Conservation (phyloP, 2,888 invertebrate species). For the Apocheima hispidaria region DNA sequence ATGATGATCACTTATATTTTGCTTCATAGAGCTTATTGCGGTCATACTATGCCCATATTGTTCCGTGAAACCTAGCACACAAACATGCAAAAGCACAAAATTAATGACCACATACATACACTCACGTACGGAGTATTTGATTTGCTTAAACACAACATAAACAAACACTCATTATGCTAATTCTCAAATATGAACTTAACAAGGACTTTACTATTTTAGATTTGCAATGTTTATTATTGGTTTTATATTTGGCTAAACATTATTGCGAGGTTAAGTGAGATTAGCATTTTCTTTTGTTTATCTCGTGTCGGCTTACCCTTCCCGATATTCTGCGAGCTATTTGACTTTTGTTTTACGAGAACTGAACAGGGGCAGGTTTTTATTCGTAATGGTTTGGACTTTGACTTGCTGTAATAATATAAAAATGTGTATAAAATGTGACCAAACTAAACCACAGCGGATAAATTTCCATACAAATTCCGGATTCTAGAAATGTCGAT, state of each 20-base stretch:
- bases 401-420: too few species aligned
- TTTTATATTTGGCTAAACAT: neutral
- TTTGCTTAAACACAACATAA: conserved; percentile 35
- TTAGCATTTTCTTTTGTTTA: too few species aligned
- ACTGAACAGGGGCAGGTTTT: too few species aligned
- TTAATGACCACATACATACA: conserved; percentile 36
- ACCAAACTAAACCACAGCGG: too few species aligned
- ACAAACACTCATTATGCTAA: conserved; percentile 30
- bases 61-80: conserved; percentile 40
- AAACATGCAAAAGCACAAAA: conserved; percentile 42
- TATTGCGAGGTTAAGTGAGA: neutral
- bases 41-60: conserved; percentile 32
- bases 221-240: conserved; percentile 7
- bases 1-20: too few species aligned
- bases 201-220: conserved; percentile 19
- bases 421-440: too few species aligned
- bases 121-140: conserved; percentile 27
- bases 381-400: too few species aligned
- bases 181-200: conserved; percentile 13
- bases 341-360: too few species aligned
- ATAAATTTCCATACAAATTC: too few species aligned
- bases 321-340: too few species aligned
- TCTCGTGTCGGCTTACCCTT: too few species aligned
- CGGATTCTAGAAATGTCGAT: too few species aligned
- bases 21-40: neutral